Evolutionary conservation across 2,797 vertebrate species (phyloP).

Genomic region (Tenualosa ilisha): DNA sequence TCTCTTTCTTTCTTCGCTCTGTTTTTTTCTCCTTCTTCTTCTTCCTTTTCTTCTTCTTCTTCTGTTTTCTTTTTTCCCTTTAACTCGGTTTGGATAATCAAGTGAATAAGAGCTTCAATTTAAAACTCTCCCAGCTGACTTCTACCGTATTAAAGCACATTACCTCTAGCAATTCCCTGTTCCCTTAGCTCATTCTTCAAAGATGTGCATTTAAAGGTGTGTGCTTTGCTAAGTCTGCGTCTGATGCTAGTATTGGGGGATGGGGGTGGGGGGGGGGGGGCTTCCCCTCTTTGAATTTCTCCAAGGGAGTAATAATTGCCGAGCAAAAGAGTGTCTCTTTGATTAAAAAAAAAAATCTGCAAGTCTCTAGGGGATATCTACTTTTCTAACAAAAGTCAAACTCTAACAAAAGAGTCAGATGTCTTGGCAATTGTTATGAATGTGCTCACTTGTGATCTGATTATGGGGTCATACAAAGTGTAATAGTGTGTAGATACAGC

Average conservation of each 20-base stretch:
- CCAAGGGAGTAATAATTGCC: constrained; percentile 44
- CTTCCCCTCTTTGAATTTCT: constrained; percentile 32
- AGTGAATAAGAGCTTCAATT: constrained; percentile 52
- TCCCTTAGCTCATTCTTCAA: constrained; percentile 51
- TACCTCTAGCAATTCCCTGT: constrained; percentile 48
- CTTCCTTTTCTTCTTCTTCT: not conserved
- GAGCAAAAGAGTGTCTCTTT: constrained; percentile 41
- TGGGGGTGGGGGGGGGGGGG: not conserved
- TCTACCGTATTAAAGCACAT: constrained; percentile 52
- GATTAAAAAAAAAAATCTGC: constrained; percentile 30
- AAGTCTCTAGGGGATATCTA: constrained; percentile 29
- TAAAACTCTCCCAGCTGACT: constrained; percentile 51
- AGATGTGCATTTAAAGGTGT: constrained; percentile 51
- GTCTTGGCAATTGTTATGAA: not conserved
- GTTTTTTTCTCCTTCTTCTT: constrained; percentile 25
- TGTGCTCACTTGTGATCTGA: not conserved
- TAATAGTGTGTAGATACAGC: not conserved
- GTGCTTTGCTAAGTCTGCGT: constrained; percentile 41
- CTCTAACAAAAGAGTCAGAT: constrained; percentile 31
- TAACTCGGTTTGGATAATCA: constrained; percentile 49
- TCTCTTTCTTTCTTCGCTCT: not conserved
- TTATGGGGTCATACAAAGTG: not conserved
- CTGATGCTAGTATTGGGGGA: constrained; percentile 8
- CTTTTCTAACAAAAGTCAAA: constrained; percentile 25
- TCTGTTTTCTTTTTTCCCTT: not conserved